Conservation (phyloP, 2,113 vertebrate genomes). For the Uria aalge region DNA sequence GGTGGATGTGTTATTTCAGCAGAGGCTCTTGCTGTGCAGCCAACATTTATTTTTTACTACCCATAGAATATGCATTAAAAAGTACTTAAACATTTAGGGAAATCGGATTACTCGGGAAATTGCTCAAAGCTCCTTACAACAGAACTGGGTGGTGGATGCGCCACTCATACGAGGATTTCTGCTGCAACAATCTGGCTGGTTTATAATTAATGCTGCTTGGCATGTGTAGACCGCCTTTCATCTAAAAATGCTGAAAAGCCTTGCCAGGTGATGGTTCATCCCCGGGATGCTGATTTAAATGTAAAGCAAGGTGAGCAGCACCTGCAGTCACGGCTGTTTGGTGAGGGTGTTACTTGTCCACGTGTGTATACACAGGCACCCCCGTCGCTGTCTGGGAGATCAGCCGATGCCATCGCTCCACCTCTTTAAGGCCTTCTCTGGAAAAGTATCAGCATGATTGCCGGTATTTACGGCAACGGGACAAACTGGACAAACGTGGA, state of each 20-base stretch:
- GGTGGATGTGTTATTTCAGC: not conserved
- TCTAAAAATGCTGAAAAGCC: not conserved
- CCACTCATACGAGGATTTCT: not conserved
- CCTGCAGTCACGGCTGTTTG: not conserved
- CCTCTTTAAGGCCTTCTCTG: not conserved
- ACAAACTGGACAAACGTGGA: not conserved
- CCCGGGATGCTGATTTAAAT: not conserved
- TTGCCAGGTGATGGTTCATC: not conserved
- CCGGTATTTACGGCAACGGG: not conserved
- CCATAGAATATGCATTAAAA: not conserved
- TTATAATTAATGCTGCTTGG: conserved; percentile 8
- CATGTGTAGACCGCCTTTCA: not conserved
- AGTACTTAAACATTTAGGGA: conserved; percentile 20
- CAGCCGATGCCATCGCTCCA: not conserved
- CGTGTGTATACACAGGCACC: not conserved
- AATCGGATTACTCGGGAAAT: conserved; percentile 11
- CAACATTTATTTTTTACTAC: conserved; percentile 5
- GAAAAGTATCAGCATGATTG: not conserved
- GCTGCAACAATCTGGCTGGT: not conserved
- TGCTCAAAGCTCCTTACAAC: not conserved
- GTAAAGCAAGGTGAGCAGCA: not conserved
- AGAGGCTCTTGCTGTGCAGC: not conserved
- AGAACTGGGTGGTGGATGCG: not conserved
- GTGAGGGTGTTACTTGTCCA: not conserved
- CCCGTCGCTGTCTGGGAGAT: not conserved